These are phyloP conservation scores for Opisthocomus hoazin DNA, from an alignment of 2,113 vertebrate genomes.

Conservation along the genomic window DNA sequence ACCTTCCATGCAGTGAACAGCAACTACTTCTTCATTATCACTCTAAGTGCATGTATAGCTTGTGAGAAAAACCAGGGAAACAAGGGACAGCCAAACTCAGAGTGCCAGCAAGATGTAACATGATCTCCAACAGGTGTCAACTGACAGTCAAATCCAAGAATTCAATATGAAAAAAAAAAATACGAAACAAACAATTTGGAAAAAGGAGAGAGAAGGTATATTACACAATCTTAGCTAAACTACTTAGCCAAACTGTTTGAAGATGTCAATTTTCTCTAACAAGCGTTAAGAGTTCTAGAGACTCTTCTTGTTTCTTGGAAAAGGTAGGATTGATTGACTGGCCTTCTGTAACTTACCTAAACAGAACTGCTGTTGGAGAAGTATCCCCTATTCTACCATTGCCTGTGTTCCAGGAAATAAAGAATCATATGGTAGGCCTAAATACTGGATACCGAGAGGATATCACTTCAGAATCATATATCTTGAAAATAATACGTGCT, in stretches of 20 bases:
- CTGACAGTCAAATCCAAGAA: not conserved
- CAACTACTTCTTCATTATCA: not conserved
- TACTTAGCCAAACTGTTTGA: not conserved
- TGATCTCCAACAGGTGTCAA: not conserved
- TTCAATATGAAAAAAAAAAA: not conserved
- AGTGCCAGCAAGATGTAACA: not conserved
- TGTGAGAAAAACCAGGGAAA: not conserved
- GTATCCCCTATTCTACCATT: not conserved
- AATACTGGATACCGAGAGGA: not conserved
- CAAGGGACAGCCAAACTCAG: not conserved
- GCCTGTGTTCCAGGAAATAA: not conserved
- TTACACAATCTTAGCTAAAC: not conserved
- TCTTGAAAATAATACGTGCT: conserved; percentile 34
- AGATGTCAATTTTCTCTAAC: not conserved
- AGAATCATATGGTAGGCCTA: not conserved
- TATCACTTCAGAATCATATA: not conserved
- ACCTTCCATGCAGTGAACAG: not conserved
- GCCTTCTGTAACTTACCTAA: not conserved
- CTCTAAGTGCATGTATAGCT: not conserved
- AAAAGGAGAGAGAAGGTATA: not conserved
- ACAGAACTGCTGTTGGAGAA: not conserved
- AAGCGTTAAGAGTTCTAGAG: not conserved
- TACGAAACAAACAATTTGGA: not conserved
- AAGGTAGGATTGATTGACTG: not conserved
- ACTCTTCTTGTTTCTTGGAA: not conserved